Evolutionary conservation across 2,113 vertebrate species (phyloP).

Genomic region (Spea bombifrons): DNA sequence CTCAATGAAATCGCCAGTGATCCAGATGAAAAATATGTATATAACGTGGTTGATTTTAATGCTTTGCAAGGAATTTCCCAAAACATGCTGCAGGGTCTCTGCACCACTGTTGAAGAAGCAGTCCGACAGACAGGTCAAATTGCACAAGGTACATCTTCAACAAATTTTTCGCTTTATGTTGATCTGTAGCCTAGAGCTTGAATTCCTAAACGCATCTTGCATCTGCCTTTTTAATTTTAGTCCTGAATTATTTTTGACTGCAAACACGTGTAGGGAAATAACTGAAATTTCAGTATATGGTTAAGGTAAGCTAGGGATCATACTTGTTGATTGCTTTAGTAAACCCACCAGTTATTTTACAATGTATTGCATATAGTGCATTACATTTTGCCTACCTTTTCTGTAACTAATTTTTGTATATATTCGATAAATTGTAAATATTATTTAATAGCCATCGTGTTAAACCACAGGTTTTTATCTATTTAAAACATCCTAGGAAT

Average conservation of each 20-base stretch:
- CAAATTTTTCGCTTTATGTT: background rate
- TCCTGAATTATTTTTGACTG: background rate
- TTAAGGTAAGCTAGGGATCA: background rate
- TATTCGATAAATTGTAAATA: no score
- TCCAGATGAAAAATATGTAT: slow-evolving; percentile 62
- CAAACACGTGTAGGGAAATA: slow-evolving; percentile 17
- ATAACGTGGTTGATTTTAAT: slow-evolving; percentile 59
- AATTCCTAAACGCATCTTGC: background rate
- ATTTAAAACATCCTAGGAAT: no score
- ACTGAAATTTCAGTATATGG: slow-evolving; percentile 13
- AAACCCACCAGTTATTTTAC: no score
- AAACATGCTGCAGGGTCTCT: slow-evolving; percentile 65
- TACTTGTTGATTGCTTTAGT: background rate
- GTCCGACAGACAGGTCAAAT: slow-evolving; percentile 39
- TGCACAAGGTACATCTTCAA: slow-evolving; percentile 53
- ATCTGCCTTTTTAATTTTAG: background rate
- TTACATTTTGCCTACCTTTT: no score
- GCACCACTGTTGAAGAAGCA: slow-evolving; percentile 64
- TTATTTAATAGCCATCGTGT: no score
- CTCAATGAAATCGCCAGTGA: slow-evolving; percentile 65
- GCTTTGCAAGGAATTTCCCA: slow-evolving; percentile 53
- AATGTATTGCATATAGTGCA: no score
- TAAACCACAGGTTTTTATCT: no score
- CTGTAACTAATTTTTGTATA: no score
- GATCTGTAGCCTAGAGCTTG: slow-evolving; percentile 24